These are phyloP conservation scores for Gouania willdenowi DNA, from an alignment of 2,797 vertebrate genomes.

Conservation along the genomic window DNA sequence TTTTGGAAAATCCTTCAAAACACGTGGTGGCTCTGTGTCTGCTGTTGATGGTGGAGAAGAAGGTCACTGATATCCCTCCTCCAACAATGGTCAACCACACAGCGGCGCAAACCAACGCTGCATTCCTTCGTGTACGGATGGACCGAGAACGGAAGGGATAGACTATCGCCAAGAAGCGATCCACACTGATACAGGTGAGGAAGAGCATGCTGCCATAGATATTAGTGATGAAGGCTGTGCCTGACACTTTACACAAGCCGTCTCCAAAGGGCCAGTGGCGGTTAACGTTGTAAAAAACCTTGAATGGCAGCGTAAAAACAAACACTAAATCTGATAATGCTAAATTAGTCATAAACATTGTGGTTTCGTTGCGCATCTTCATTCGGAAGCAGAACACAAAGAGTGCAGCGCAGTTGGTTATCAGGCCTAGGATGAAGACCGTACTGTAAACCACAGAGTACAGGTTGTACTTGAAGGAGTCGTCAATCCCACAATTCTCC, in stretches of 20 bases:
- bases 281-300: constrained; percentile 97
- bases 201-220: constrained; percentile 98
- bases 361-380: constrained; percentile 92
- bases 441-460: constrained; percentile 94
- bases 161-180: constrained; percentile 94
- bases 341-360: constrained; percentile 96
- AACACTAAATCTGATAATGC: constrained; percentile 93
- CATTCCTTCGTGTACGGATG: constrained; percentile 87
- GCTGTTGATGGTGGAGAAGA: constrained; percentile 93
- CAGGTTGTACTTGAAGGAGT: constrained; percentile 97
- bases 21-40: constrained; percentile 88
- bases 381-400: constrained; percentile 96
- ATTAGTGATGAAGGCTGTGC: constrained; percentile 95
- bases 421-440: constrained; percentile 90
- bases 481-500: constrained; percentile 88
- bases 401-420: constrained; percentile 94
- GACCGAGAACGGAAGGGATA: constrained; percentile 92
- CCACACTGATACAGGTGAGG: constrained; percentile 96
- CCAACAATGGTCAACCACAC: constrained; percentile 95
- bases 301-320: constrained; percentile 94
- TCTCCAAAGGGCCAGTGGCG: constrained; percentile 96
- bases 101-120: constrained; percentile 85
- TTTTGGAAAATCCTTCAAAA: constrained; percentile 95
- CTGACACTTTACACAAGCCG: constrained; percentile 90
- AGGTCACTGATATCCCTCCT: constrained; percentile 91